phyloP scores from a whole-genome alignment of 2,888 invertebrate genomes.

The Acleris sparsana region DNA sequence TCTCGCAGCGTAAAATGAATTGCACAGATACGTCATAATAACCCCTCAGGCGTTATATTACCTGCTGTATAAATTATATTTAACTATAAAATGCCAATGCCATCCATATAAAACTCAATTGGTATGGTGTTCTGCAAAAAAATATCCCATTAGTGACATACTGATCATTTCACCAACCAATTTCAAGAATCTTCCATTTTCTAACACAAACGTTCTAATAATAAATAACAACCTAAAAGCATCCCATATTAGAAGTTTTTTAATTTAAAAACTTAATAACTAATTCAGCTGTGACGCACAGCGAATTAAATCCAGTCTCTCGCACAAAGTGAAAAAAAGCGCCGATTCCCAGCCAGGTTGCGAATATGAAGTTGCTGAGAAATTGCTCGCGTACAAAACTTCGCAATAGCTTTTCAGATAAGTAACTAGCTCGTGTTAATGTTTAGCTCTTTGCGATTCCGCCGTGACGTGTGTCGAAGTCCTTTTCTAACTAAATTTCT shows the following conservation, averaged over 20 bases:
- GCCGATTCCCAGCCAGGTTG: constrained; percentile 30
- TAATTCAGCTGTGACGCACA: constrained; percentile 17
- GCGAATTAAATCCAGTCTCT: constrained; percentile 21
- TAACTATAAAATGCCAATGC: too few species aligned
- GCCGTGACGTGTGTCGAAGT: constrained; percentile 66
- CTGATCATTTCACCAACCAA: too few species aligned
- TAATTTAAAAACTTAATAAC: constrained; percentile 23
- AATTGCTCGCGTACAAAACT: constrained; percentile 65
- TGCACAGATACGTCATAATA: too few species aligned
- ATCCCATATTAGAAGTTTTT: not conserved
- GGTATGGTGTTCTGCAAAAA: too few species aligned
- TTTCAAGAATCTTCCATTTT: too few species aligned
- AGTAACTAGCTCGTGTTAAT: constrained; percentile 76
- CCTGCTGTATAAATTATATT: too few species aligned
- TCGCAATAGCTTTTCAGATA: constrained; percentile 74
- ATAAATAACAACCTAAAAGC: not conserved
- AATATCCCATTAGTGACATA: too few species aligned
- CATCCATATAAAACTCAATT: too few species aligned
- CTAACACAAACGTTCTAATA: too few species aligned
- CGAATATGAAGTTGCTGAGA: constrained; percentile 59
- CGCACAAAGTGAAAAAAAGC: constrained; percentile 28
- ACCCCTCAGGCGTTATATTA: too few species aligned
- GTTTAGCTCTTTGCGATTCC: constrained; percentile 75
- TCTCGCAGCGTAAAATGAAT: too few species aligned
- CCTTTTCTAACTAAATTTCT: constrained; percentile 76